Evolutionary conservation across 2,888 invertebrate genomes (phyloP), one percentile per base, ranked within the genome.

Genomic region (Agriopis marginaria): DNA sequence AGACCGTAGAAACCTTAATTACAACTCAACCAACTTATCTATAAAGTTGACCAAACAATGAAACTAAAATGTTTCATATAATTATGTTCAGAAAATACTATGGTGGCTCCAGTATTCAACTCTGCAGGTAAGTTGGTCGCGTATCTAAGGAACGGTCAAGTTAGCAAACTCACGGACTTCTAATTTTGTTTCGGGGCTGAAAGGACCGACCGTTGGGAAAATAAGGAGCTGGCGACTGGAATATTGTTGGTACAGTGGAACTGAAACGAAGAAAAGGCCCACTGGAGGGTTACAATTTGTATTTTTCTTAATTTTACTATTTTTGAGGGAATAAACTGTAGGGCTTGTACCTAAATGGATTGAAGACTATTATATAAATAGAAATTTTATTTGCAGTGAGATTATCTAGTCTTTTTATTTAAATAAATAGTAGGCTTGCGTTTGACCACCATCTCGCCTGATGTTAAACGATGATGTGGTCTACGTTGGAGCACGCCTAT

Each of bases 1-100:
- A 54, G 59, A 64, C 58, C 63, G 50, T n/a, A 32, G 56, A 49
- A 56, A 49, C 69, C 72, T 63, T 68, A 70, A 72, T 72, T 68
- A 67, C 63, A 58, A 8, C 32, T 6, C 45, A 58, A 45, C 56
- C 17, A 44, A 17, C 45, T 44, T 9, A 32, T 45, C 12, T 32
- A 5, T 11, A 5, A 2, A 9, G 3, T 23, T 7, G 58, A n/a
- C 45, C 7, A 47, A 47, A 32, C 7, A 6, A 23, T 10, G 8
- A 8, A 45, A 58, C 45, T 32, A 47, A 12, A 45, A 23, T 7
- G 7, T 12, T 10, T 14, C 14, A 42, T 8, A 12, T 7, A 12
- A 0, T 14, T 14, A 7, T n/a, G 45, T n/a, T 14, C 2, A 32
- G 45, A 32, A 12, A 32, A 58, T 32, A 11, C 58, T 23, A 47